Conservation (phyloP, 2,888 invertebrate genomes). For the Zaprionus obscuricornis region DNA sequence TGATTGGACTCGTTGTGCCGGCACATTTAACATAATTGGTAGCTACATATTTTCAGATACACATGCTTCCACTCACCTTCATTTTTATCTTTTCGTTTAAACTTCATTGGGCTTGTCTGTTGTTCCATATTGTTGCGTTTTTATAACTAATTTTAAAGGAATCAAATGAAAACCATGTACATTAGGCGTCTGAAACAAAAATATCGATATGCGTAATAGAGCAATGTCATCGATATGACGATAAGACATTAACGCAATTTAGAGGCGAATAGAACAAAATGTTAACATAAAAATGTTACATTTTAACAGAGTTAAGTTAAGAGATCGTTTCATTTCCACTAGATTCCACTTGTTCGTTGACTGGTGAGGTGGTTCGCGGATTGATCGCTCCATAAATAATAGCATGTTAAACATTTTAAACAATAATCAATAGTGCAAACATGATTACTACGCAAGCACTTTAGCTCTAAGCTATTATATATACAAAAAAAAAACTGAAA, state of each 20-base stretch:
- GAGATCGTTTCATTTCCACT: slow-evolving; percentile 33
- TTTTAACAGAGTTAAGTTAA: slow-evolving; percentile 5
- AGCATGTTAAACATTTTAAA: slow-evolving; percentile 16
- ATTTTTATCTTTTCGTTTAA: slow-evolving; percentile 52
- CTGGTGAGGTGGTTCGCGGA: slow-evolving; percentile 31
- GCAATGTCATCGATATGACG: slow-evolving; percentile 10
- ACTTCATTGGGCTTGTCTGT: slow-evolving; percentile 51
- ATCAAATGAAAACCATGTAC: slow-evolving; percentile 36
- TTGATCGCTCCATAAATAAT: slow-evolving; percentile 11
- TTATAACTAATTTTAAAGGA: slow-evolving; percentile 16
- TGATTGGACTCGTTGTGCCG: slow-evolving; percentile 54
- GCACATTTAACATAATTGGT: slow-evolving; percentile 44
- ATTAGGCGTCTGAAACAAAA: slow-evolving; percentile 43
- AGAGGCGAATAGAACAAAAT: slow-evolving; percentile 18
- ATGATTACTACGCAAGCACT: slow-evolving; percentile 4
- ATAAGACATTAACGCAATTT: slow-evolving; percentile 1
- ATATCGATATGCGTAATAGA: slow-evolving; percentile 16
- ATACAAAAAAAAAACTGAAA: not conserved
- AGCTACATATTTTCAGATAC: slow-evolving; percentile 36
- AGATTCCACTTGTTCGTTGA: slow-evolving; percentile 13
- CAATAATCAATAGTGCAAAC: slow-evolving; percentile 17
- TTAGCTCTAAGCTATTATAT: slow-evolving; percentile 6
- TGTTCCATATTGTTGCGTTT: slow-evolving; percentile 53
- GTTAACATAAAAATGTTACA: not conserved
- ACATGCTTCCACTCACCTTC: slow-evolving; percentile 64